Percentiles rank a stretch among this genome's conserved stretches.
Conservation (phyloP, 30 jellyfish, hydroid and myxozoan species). For the Nemopilema nomurai region DNA sequence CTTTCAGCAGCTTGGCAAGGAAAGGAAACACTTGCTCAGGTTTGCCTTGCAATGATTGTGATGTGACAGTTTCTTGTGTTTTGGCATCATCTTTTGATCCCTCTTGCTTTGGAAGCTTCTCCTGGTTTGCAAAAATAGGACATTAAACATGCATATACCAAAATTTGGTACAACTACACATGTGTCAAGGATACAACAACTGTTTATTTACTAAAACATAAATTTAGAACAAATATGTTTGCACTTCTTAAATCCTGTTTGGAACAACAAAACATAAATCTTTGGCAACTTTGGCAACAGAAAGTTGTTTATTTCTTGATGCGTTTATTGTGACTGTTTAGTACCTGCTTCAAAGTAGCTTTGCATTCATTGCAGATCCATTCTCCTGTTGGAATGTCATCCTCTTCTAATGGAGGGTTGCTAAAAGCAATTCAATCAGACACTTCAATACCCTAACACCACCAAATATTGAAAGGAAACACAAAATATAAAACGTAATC, state of each 20-base stretch:
- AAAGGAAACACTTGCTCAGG: conserved; percentile 70
- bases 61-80: conserved; percentile 10
- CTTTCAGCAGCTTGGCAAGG: conserved; percentile 71
- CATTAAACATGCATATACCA: no score
- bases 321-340: no score
- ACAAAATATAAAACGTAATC: no score
- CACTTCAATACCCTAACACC: neutral
- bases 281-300: no score
- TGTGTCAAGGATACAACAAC: no score
- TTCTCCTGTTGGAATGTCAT: conserved; percentile 99
- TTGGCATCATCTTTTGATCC: conserved; percentile 37
- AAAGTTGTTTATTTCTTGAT: no score
- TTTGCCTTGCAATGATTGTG: conserved; percentile 19
- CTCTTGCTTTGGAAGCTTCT: conserved; percentile 65
- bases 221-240: no score
- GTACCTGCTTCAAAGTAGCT: conserved; percentile 49
- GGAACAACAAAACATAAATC: no score
- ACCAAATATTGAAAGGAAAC: no score
- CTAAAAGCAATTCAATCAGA: conserved; percentile 20
- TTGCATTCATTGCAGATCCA: conserved; percentile 99
- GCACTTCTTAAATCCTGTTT: no score
- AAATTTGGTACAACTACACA: no score
- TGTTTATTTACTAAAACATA: no score
- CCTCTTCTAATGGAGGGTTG: conserved; percentile 99
- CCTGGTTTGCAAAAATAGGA: conserved; percentile 8